Evolutionary conservation across 2,888 invertebrate genomes (phyloP), one percentile per base, ranked within the genome.

Genomic region (Tinea trinotella): DNA sequence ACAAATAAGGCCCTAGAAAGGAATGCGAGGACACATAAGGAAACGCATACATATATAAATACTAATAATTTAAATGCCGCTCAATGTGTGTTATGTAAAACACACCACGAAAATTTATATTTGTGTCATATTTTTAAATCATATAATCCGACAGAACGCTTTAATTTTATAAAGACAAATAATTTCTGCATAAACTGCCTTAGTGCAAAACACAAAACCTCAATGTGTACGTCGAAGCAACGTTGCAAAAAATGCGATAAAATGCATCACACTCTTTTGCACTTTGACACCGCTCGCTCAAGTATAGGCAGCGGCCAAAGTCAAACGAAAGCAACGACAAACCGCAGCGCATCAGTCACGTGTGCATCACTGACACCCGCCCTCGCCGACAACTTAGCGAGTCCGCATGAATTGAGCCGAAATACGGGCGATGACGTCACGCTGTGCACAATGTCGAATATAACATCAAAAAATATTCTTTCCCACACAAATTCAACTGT

Each of bases 161-260:
- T 18, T 44, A 54, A 54, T 12, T 54, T 10, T 15, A 13, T 15
- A 54, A 54, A 54, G n/a, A 18, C 22, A 3, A 20, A 44, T 44
- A 19, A 30, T 7, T 54, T 22, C 6, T 54, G 54, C 22, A 44
- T 35, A 2, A 54, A 54, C 7, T 54, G 54, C 20, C 20, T 54
- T 7, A 54, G 54, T 22, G 1, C 22, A 1, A 54, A 40, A 15
- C 54, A 54, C 7, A 54, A 12, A 3, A 10, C 10, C 5, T 4
- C 3, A 36, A 6, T 6, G 4, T 36, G 40, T 10, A n/a, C 3
- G 3, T 36, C 40, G 3, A 36, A 36, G 5, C 3, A n/a, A 6
- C 3, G 40, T 6, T 36, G 40, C 15, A n/a, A 15, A 4, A n/a
- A 36, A 13, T 36, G 40, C 15, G 3, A 3, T 3, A 3, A 10